Base-by-base conservation (phyloP, 2,888 invertebrate genomes). In the Acrobasis suavella region DNA sequence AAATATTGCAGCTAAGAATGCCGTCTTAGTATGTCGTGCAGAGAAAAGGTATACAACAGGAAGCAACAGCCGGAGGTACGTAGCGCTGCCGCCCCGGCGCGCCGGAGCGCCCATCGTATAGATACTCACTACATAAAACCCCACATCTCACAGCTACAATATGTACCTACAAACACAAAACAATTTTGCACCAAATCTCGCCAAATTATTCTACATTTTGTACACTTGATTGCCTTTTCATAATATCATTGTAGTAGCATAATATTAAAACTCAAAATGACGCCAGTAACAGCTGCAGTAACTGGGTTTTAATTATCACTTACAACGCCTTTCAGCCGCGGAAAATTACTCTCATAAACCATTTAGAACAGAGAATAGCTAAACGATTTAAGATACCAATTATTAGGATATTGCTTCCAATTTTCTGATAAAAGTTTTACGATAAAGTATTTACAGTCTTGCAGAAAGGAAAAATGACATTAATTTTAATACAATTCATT, bases 271-370 rank as follows among this genome's bases (percentile, higher is more conserved):
- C 82, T 80, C 78, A 73, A 78, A 81, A 86, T 88, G 83, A 85
- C 80, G 80, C 76, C 80, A 80, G 87, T 83, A 89, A 89, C 89
- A 88, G 87, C 88, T 88, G 89, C 83, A 84, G 83, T 85, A 82
- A 89, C 86, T 75, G 86, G 79, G 80, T 85, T 90, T 91, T 90
- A 89, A 91, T 90, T 91, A 89, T 91, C 87, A 89, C 87, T 89
- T 86, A 89, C 85, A 88, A 82, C 82, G 85, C 82, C 82, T 87
- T 86, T 83, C 82, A 83, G 84, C 83, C 81, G 81, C 81, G 82
- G 80, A 77, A 80, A 89, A 90, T 90, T 87, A 86, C 88, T 77
- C 72, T 79, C 85, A 86, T 89, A 88, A 89, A 89, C 83, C 87
- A 87, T 88, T 85, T 80, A 79, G 76, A 81, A 81, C 77, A 79